phyloP scores from a whole-genome alignment of 2,888 invertebrate species.

The Coronaproctus castanopsis region DNA sequence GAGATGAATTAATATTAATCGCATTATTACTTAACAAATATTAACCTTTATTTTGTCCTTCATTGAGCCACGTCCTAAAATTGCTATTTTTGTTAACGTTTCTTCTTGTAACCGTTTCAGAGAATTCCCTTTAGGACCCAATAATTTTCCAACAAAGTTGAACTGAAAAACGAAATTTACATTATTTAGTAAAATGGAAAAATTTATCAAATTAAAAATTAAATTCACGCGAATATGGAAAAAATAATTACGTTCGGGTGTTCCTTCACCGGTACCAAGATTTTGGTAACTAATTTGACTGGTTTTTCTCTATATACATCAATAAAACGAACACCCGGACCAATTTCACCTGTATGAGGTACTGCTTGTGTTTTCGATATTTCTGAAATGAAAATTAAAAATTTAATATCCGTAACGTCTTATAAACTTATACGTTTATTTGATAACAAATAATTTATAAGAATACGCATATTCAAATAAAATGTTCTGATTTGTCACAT shows the following conservation, averaged over 20 bases:
- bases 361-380: conserved; percentile 42
- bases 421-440: too few species aligned
- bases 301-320: conserved; percentile 58
- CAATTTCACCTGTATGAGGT: conserved; percentile 32
- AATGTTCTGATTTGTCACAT: too few species aligned
- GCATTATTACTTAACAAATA: too few species aligned
- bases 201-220: too few species aligned
- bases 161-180: too few species aligned
- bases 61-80: conserved; percentile 82
- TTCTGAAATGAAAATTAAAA: conserved; percentile 36
- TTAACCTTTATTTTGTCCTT: conserved; percentile 68
- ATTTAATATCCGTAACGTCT: too few species aligned
- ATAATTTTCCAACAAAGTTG: conserved; percentile 83
- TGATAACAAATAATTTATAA: too few species aligned
- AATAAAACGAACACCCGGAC: conserved; percentile 45
- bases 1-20: too few species aligned
- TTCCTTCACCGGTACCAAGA: conserved; percentile 47
- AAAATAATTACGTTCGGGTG: conserved; percentile 36
- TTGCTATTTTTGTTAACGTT: conserved; percentile 91
- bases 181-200: too few species aligned
- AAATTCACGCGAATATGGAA: too few species aligned
- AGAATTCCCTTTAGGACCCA: conserved; percentile 85
- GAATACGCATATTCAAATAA: too few species aligned
- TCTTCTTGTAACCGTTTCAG: conserved; percentile 80
- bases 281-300: conserved; percentile 48